Evolutionary conservation across 2,888 invertebrate genomes (phyloP), one percentile per base, ranked within the genome.

Genomic region (Hypselothyrea guttata): DNA sequence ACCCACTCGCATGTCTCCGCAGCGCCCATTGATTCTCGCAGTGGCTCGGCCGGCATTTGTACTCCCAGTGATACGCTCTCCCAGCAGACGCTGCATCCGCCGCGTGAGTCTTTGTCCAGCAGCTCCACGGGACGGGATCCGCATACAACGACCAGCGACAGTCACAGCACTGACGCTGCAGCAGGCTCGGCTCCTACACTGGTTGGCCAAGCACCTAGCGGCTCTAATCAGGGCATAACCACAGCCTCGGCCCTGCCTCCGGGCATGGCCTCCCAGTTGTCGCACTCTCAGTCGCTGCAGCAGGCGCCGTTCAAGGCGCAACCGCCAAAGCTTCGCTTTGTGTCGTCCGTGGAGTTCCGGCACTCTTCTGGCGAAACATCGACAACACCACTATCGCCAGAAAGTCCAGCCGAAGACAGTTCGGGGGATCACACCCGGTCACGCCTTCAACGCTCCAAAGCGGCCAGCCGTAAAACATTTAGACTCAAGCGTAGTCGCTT

Each of bases 401-500:
- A 92, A 73, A 94, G 93, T 88, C 94, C 93, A 22, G 92, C 91
- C 33, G 94, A 93, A 86, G 94, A 93, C 73, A 93, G 93, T 75
- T 93, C 93, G 1, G 93, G 81, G 0, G 93, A 93, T 86, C 92
- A 87, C 89, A 92, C 78, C 89, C 91, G 89, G 91, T 92, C 86
- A 28, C 92, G 97, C 3, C 92, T 98, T 55, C 98, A 98, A 87
- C 92, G 98, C 13, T 95, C 97, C 51, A 98, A 97, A 90, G 97
- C 97, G 30, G 97, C 97, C 86, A 98, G 97, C 84, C 93, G 98
- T 81, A 97, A 97, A 90, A 98, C 98, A 0, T 98, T 98, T 91
- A 93, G 97, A 63, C 92, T 96, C 61, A 92, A 95, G 71, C 95
- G 95, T 88, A 86, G 84, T 47, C 92, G 95, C 82, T 93, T 92